Evolutionary conservation across 2,888 invertebrate genomes (phyloP).

Genomic region (Melieria omissa): DNA sequence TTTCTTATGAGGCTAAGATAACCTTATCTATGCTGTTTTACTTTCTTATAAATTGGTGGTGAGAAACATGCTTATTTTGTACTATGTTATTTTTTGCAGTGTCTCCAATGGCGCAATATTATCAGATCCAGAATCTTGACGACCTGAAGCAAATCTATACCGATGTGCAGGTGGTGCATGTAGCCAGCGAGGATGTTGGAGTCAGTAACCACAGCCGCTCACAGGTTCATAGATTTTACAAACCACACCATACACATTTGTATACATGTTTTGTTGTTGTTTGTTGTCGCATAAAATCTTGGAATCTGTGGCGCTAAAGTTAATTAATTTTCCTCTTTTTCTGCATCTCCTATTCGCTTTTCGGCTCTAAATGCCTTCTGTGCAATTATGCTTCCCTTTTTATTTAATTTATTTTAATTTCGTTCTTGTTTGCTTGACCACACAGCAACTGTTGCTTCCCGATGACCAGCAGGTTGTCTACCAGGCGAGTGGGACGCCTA

Average conservation of each 20-base stretch:
- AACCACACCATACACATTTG: no score
- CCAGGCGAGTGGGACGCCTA: slow-evolving; percentile 55
- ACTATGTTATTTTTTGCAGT: slow-evolving; percentile 22
- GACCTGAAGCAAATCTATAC: slow-evolving; percentile 75
- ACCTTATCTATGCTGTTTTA: no score
- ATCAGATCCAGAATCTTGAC: slow-evolving; percentile 72
- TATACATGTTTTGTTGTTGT: neutral
- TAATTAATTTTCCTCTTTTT: no score
- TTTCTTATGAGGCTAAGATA: no score
- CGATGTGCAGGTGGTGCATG: slow-evolving; percentile 67
- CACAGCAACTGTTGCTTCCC: slow-evolving; percentile 55
- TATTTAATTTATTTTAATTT: slow-evolving; percentile 25
- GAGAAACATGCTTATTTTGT: neutral
- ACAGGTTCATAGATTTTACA: slow-evolving; percentile 49
- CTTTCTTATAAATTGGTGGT: no score
- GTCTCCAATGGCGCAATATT: slow-evolving; percentile 75
- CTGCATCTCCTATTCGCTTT: no score
- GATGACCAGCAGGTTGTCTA: slow-evolving; percentile 67
- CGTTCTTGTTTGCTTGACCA: slow-evolving; percentile 13
- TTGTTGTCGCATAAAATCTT: slow-evolving; percentile 35
- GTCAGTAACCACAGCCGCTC: slow-evolving; percentile 55
- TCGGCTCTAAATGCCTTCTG: no score
- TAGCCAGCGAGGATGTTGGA: slow-evolving; percentile 61
- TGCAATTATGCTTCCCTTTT: neutral
- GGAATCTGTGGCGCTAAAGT: slow-evolving; percentile 29